Evolutionary conservation across 92 coral and sea anemone species (phyloP), one percentile per base, ranked within the genome.

Genomic region (Diadumene lineata): DNA sequence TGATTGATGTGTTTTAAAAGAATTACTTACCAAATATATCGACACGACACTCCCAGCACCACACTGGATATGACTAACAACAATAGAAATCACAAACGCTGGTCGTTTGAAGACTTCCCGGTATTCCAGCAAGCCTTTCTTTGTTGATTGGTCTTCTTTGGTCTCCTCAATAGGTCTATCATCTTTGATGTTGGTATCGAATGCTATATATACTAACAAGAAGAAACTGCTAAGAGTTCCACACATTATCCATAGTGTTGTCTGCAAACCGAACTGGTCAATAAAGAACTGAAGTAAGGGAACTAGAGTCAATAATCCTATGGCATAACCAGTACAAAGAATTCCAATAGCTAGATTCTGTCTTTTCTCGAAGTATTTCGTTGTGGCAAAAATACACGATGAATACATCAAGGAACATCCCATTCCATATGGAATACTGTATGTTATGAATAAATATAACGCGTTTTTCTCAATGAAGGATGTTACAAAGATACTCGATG

Each of bases 211-310:
- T 25, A 78, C n/a, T 58, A 32, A 11, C 27, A 76, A 27, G 25
- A 81, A 63, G 31, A 63, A 67, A 17, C 60, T 11, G 17, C 64
- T 9, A 50, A 28, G 31, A 0, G 31, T 24, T 7, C 81, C 82
- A 31, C 66, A 64, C 75, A 84, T 43, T 31, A 84, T 79, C 33
- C 70, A 56, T 29, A 71, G 73, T 24, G 80, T 79, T 33, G 29
- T 63, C 24, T 64, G 66, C 85, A 78, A 79, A 23, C 85, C 70
- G 32, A 25, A 65, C 43, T 16, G 50, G 11, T 32, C 11, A 43
- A 65, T 24, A 29, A 65, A 17, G n/a, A 43, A 4, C 53, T 65
- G 70, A 18, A 43, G 25, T n/a, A 29, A 31, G 1, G 70, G 70
- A 6, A 46, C 70, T 1, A 65, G 38, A 16, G 22, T 22, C 50